Evolutionary conservation across 2,797 vertebrate species (phyloP).

Genomic region (Mus minutoides): DNA sequence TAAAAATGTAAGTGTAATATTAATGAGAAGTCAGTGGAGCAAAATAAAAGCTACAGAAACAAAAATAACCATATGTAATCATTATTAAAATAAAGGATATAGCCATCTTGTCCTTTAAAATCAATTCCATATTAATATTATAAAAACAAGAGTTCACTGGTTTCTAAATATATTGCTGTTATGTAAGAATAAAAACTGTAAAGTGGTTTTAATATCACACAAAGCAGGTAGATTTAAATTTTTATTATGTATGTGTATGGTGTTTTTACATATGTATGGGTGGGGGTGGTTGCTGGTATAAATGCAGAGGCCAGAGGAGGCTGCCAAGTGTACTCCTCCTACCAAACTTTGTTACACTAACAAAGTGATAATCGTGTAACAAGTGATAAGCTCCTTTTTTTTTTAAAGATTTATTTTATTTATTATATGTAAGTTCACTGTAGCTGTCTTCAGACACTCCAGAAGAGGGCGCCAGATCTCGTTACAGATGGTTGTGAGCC

Average conservation of each 20-base stretch:
- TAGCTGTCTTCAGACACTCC: no score
- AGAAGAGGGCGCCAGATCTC: no score
- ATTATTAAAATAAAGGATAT: slow-evolving; percentile 34
- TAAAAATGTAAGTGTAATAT: neutral
- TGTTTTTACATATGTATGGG: neutral
- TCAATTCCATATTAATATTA: slow-evolving; percentile 22
- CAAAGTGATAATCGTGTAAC: neutral
- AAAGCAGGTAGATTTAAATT: slow-evolving; percentile 25
- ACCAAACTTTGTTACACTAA: neutral
- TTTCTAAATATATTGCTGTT: neutral
- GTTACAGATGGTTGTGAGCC: no score
- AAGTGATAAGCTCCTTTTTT: neutral
- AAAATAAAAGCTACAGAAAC: neutral
- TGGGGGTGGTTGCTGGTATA: neutral
- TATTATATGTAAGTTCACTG: no score
- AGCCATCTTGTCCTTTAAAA: neutral
- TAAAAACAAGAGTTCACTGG: neutral
- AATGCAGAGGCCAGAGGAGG: neutral
- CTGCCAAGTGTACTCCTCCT: neutral
- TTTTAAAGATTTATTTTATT: no score
- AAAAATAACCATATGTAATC: slow-evolving; percentile 3
- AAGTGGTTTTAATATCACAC: slow-evolving; percentile 29
- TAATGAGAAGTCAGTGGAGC: neutral
- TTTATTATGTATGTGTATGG: neutral
- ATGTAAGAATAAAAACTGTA: neutral